Base-by-base conservation (phyloP, 2,888 invertebrate genomes). In the Drosophila heteroneura region DNA sequence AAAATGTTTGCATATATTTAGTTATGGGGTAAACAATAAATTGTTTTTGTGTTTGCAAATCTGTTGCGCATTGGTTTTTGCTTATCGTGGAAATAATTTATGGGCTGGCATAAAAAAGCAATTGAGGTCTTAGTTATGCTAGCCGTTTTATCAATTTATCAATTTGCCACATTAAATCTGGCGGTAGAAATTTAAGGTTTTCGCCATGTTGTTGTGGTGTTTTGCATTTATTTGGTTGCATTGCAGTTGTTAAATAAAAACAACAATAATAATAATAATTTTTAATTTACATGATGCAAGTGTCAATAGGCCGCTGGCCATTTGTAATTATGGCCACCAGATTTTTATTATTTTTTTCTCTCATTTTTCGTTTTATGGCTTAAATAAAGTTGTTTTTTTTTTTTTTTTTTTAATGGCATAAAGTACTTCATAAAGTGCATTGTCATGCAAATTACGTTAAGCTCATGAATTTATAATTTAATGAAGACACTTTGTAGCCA, bases 401-500 rank as follows among this genome's bases (percentile, higher is more conserved):
- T 41, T n/a, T n/a, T n/a, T 39, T 70, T 68, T 76, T 74, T 80
- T 82, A 82, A 79, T 82, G 90, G 78, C 83, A 74, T 73, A 88
- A 85, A 85, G 85, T 80, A 88, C 83, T 83, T 72, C 75, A 89
- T 85, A 76, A 80, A 80, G 78, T 83, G 75, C 83, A 84, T 89
- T 89, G 83, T 77, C 81, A 91, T 88, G 91, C 91, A 91, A 91
- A 91, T 91, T 77, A 89, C 83, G 86, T 83, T 88, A 85, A 86
- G 88, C 88, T 82, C 85, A 68, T 83, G 81, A 83, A 89, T 88
- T 78, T 81, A 84, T 85, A 89, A 89, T 89, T 89, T 81, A 89
- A 89, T 89, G 88, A 89, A 89, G 88, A 89, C 89, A 90, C 87
- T 88, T 86, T 86, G 90, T 90, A 72, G 90, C 89, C 85, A 90